These are phyloP conservation scores for Gobionotothen gibberifrons DNA, from an alignment of 2,797 vertebrate species.

Conservation along the genomic window DNA sequence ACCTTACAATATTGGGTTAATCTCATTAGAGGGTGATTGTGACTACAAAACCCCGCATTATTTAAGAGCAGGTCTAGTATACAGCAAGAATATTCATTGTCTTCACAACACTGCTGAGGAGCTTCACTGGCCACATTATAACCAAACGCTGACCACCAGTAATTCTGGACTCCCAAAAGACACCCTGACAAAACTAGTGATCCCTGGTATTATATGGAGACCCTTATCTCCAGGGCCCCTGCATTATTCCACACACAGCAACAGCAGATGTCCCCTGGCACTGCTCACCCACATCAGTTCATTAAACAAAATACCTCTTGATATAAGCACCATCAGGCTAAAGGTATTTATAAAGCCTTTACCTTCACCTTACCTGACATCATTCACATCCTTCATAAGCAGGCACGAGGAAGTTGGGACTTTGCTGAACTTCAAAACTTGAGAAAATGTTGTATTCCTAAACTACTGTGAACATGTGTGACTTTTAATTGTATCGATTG, in stretches of 20 bases:
- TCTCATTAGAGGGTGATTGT: not conserved
- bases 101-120: not conserved
- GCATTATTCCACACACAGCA: not conserved
- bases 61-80: not conserved
- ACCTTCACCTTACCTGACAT: constrained; percentile 6
- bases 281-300: not conserved
- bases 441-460: not conserved
- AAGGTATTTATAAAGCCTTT: not conserved
- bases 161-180: constrained; percentile 9
- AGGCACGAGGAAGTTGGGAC: constrained; percentile 31
- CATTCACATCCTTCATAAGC: constrained; percentile 8
- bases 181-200: not conserved
- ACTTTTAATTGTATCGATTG: constrained; percentile 27
- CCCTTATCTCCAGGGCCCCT: not conserved
- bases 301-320: not conserved
- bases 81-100: not conserved
- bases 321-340: constrained; percentile 2
- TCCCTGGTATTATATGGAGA: not conserved
- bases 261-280: not conserved
- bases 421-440: constrained; percentile 57
- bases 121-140: not conserved
- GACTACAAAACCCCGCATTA: not conserved
- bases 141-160: not conserved
- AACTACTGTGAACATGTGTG: constrained; percentile 21
- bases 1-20: not conserved